phyloP scores from a whole-genome alignment of 1,140 invertebrate species.

The Trissolcus basalis region DNA sequence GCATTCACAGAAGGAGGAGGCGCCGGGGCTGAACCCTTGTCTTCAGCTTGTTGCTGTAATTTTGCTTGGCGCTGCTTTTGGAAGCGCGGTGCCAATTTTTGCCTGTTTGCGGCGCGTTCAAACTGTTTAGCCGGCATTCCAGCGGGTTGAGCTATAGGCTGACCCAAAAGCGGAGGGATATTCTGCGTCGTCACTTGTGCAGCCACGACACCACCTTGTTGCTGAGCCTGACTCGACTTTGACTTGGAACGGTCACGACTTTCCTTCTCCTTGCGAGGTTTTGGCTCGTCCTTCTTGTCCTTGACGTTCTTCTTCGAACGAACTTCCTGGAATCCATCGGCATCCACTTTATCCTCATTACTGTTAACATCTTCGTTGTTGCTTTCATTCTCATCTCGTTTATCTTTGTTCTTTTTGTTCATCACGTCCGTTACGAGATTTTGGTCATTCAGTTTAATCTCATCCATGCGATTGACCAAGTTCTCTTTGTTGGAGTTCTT shows the following conservation, averaged over 20 bases:
- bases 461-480: constrained; percentile 78
- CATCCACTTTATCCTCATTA: constrained; percentile 72
- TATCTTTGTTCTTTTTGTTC: constrained; percentile 74
- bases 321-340: constrained; percentile 91
- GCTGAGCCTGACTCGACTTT: constrained; percentile 53
- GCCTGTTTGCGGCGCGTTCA: constrained; percentile 76
- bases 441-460: constrained; percentile 78
- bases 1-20: constrained; percentile 85
- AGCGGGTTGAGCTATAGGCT: constrained; percentile 74
- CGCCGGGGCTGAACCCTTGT: constrained; percentile 76
- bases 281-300: constrained; percentile 78
- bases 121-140: constrained; percentile 75
- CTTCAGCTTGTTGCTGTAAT: constrained; percentile 65
- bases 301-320: constrained; percentile 87
- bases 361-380: constrained; percentile 70
- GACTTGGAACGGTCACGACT: constrained; percentile 71
- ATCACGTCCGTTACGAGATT: constrained; percentile 79
- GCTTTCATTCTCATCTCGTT: constrained; percentile 69
- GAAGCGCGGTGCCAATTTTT: constrained; percentile 86
- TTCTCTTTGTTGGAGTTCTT: constrained; percentile 69
- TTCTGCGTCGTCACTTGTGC: constrained; percentile 71
- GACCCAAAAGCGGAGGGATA: constrained; percentile 76
- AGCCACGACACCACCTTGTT: constrained; percentile 1
- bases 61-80: constrained; percentile 83
- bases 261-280: constrained; percentile 74